These are phyloP conservation scores for Polypterus bichir DNA, from an alignment of 2,113 vertebrate species.

Conservation along the genomic window DNA sequence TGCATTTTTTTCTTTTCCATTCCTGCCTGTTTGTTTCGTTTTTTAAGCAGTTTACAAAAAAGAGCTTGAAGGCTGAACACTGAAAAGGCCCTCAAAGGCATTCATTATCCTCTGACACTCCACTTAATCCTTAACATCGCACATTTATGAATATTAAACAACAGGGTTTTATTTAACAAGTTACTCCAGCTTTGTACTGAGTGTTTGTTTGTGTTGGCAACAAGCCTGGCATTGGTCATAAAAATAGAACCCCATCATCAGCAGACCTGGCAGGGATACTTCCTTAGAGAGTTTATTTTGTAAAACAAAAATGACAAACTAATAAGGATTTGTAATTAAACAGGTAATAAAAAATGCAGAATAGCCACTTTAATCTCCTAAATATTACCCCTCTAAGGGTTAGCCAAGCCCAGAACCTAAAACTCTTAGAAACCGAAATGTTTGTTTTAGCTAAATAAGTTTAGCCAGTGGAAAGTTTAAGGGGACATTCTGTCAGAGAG, in stretches of 20 bases:
- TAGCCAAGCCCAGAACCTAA: too few species aligned
- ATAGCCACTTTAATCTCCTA: too few species aligned
- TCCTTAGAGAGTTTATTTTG: too few species aligned
- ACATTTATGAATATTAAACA: conserved; percentile 19
- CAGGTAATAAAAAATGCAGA: too few species aligned
- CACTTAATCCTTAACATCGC: conserved; percentile 19
- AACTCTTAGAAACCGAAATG: too few species aligned
- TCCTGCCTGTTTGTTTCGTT: conserved; percentile 2
- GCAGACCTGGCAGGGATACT: background rate
- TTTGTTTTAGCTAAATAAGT: too few species aligned
- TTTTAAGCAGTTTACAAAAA: conserved; percentile 14
- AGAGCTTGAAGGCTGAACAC: conserved; percentile 15
- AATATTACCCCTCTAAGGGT: too few species aligned
- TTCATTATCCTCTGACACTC: conserved; percentile 22
- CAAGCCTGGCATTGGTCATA: background rate
- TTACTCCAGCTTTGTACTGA: background rate
- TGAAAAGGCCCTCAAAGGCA: conserved; percentile 11
- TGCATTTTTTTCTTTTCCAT: conserved; percentile 27
- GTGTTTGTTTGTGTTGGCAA: background rate
- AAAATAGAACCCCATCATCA: background rate
- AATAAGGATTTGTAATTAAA: too few species aligned
- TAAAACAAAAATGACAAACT: too few species aligned
- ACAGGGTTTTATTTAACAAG: background rate
- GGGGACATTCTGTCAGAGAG: too few species aligned
- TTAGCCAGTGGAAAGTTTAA: too few species aligned